Base-by-base conservation (phyloP, 2,113 vertebrate genomes). In the Motacilla tschutschensis region DNA sequence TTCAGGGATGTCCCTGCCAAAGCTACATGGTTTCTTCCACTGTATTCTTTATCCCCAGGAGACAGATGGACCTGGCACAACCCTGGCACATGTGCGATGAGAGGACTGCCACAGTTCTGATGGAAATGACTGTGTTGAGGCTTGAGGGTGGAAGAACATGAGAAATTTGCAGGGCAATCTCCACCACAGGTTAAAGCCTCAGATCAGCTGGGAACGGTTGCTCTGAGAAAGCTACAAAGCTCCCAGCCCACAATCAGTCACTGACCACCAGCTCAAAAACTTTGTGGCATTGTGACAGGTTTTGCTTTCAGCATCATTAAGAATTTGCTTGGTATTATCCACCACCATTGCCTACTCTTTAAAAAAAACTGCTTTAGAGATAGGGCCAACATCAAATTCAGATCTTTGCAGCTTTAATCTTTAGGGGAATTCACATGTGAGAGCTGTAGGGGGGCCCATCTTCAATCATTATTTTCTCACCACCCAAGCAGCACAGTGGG, bases 401-500 rank as follows among this genome's bases (percentile, higher is more conserved):
- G 31, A 67, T 66, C 38, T 90, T 59, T 60, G 26, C 60, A 84
- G 43, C 44, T 92, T 88, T 87, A 53, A 88, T 90, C 87, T 88
- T 85, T 12, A 48, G 44, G 54, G 35, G 65, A 83, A 77, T 83
- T 90, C 79, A 74, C 62, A 76, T 6, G 2, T 54, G 51, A 92
- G 64, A 38, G 2, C 70, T n/a, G 40, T 51, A 72, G 60, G 82
- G 77, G 24, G 5, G 20, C 20, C 31, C 35, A 92, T 74, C 78
- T 88, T 90, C 92, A 88, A 75, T 92, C 75, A 91, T 85, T 86
- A 85, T 82, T 90, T 92, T 90, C 80, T 88, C 94, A 91, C 67
- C 55, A 88, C 75, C 84, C 75, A 88, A 91, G 88, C 0, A 8
- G 62, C 92, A 58, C 10, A 14, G 72, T 72, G 24, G 83, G 79